Percentiles rank a stretch among this genome's conserved stretches.
Conservation (phyloP, 2,888 invertebrate genomes). For the Lingula anatina region DNA sequence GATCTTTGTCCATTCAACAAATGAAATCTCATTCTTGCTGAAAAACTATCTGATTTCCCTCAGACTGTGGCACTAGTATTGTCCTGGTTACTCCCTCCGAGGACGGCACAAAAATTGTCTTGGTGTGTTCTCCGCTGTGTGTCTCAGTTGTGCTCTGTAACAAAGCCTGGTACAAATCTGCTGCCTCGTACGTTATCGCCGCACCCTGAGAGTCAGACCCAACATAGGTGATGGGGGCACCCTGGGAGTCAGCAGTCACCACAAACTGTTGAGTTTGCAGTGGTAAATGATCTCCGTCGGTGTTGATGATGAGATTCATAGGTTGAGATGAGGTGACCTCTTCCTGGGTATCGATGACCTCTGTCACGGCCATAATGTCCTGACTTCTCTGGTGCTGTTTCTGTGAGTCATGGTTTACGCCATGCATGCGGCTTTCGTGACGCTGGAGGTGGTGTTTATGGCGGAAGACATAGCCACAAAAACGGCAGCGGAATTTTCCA, state of each 20-base stretch:
- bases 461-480: conserved; percentile 40
- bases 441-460: conserved; percentile 46
- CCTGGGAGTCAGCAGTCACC: conserved; percentile 20
- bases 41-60: conserved; percentile 13
- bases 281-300: conserved; percentile 17
- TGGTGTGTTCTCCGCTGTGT: too few species aligned
- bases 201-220: conserved; percentile 19
- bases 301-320: conserved; percentile 7
- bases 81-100: conserved; percentile 12
- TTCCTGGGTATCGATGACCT: conserved; percentile 2
- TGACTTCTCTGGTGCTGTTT: background rate
- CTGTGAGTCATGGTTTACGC: conserved; percentile 9
- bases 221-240: conserved; percentile 23
- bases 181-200: conserved; percentile 24
- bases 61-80: conserved; percentile 15
- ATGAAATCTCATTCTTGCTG: conserved; percentile 6
- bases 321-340: too few species aligned
- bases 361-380: conserved; percentile 4
- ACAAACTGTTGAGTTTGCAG: conserved; percentile 10
- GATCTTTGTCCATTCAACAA: too few species aligned
- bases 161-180: conserved; percentile 27
- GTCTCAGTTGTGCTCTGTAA: conserved; percentile 13
- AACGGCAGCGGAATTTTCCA: conserved; percentile 33
- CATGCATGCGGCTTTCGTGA: conserved; percentile 36
- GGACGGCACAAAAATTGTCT: too few species aligned